These are phyloP conservation scores for Prionailurus viverrinus DNA, from an alignment of 2,113 vertebrate genomes.

Conservation along the genomic window DNA sequence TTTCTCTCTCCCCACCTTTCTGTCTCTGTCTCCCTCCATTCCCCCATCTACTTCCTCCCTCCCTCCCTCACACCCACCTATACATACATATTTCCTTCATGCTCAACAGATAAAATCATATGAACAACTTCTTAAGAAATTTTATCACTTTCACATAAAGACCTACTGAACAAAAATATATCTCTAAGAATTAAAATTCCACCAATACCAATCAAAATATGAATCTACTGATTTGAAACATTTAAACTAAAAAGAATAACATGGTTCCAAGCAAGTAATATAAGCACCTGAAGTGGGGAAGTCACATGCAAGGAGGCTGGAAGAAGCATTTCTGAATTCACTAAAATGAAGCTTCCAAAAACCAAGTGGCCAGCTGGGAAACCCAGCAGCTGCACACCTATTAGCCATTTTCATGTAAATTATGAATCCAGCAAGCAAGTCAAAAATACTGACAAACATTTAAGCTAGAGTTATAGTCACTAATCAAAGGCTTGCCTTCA, in stretches of 20 bases:
- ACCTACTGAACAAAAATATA: neutral
- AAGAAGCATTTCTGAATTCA: slow-evolving; percentile 63
- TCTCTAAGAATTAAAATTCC: slow-evolving; percentile 29
- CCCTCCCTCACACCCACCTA: neutral
- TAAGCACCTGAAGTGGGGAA: neutral
- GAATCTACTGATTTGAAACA: neutral
- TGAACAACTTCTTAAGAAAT: neutral
- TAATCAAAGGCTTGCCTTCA: slow-evolving; percentile 66
- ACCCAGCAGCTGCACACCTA: slow-evolving; percentile 42
- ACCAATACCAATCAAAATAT: neutral
- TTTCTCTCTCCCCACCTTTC: no score
- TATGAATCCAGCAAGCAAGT: slow-evolving; percentile 66
- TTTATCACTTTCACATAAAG: neutral
- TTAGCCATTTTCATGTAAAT: slow-evolving; percentile 73
- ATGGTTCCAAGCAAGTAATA: neutral
- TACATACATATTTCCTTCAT: neutral
- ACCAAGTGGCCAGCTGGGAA: slow-evolving; percentile 50
- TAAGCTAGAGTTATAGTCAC: slow-evolving; percentile 40
- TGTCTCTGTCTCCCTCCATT: neutral
- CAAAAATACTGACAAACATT: slow-evolving; percentile 70
- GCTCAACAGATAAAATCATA: neutral
- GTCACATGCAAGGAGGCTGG: neutral
- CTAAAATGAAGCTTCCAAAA: slow-evolving; percentile 50
- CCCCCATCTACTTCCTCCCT: neutral
- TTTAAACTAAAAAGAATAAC: neutral